A percentile compares a stretch with the other conserved stretches of the same genome.
These are phyloP conservation scores for Salvelinus sp. DNA, from an alignment of 2,113 vertebrate species.

Conservation along the genomic window DNA sequence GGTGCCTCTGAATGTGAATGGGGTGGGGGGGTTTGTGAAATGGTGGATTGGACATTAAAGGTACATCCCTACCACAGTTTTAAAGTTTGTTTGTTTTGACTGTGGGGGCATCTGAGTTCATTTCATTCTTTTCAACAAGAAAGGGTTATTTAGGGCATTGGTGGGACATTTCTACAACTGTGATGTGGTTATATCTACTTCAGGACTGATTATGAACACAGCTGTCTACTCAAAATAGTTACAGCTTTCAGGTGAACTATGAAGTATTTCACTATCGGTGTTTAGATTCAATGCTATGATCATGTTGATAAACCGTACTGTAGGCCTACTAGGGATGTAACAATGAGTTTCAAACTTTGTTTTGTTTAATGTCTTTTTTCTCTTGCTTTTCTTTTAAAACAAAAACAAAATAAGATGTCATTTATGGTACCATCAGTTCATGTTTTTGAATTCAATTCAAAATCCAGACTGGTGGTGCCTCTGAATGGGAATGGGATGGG, in stretches of 20 bases:
- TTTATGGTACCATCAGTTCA: background rate
- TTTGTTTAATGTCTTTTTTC: background rate
- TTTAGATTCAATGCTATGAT: background rate
- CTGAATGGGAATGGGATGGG: too few species aligned
- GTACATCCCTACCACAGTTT: background rate
- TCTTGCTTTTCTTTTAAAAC: too few species aligned
- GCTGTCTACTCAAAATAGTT: background rate
- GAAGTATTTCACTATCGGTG: background rate
- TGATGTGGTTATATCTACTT: background rate
- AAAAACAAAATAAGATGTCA: background rate
- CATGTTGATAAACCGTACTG: background rate
- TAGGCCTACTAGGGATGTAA: background rate
- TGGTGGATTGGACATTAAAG: background rate
- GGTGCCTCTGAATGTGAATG: conserved; percentile 1
- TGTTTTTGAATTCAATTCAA: background rate
- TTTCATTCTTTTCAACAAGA: background rate
- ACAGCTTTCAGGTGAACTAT: background rate
- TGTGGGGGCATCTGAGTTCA: background rate
- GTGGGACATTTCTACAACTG: too few species aligned
- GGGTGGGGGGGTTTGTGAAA: background rate
- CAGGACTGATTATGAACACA: background rate
- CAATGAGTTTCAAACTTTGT: background rate
- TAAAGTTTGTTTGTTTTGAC: conserved; percentile 6
- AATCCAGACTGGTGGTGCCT: too few species aligned
- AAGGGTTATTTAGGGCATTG: background rate